phyloP scores from a whole-genome alignment of 1,140 invertebrate species.

The Bactericera cockerelli region DNA sequence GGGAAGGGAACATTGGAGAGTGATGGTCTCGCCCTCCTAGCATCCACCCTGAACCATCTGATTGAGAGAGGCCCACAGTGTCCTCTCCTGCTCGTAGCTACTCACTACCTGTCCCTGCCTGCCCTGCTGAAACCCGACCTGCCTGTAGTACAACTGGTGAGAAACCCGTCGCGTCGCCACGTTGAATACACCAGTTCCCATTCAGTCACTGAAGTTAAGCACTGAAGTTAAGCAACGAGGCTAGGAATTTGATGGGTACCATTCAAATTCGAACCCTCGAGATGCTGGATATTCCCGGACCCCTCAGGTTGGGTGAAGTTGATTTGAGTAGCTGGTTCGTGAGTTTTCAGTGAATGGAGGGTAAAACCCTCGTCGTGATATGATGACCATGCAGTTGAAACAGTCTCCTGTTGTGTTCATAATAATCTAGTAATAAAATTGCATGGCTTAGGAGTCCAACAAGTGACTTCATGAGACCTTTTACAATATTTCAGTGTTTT shows the following conservation, averaged over 20 bases:
- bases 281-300: not conserved
- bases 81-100: constrained; percentile 60
- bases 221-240: no score
- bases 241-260: no score
- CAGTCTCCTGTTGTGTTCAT: not conserved
- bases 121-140: constrained; percentile 34
- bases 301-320: not conserved
- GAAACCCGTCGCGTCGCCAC: not conserved
- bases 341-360: no score
- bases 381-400: not conserved
- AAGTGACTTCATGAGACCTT: no score
- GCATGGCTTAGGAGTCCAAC: no score
- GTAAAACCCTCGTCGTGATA: not conserved
- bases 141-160: constrained; percentile 35
- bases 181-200: not conserved
- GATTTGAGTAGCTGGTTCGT: not conserved
- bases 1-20: constrained; percentile 68
- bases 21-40: constrained; percentile 55
- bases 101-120: constrained; percentile 53
- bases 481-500: no score
- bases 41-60: constrained; percentile 47
- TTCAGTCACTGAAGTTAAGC: no score
- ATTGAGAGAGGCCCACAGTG: constrained; percentile 36
- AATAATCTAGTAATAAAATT: no score
- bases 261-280: no score